Evolutionary conservation across 2,797 vertebrate species (phyloP), one percentile per base, ranked within the genome.

Genomic region (Enteromius radiatus): DNA sequence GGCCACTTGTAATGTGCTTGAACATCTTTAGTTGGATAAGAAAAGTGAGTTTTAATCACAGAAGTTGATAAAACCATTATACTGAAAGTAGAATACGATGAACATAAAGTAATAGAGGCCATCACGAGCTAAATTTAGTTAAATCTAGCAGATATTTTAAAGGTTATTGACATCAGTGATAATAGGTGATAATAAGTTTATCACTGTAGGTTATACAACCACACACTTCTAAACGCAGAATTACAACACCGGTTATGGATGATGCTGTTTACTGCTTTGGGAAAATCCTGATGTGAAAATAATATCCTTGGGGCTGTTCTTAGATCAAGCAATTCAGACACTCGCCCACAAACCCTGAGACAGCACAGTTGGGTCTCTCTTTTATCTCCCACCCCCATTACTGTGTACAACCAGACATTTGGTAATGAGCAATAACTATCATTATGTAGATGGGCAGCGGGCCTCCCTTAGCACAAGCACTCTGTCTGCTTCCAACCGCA

Each of bases 211-310:
- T 52, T 52, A 23, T 54, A 78, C 21, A 65, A n/a, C 67, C 52
- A 65, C 61, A 54, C 23, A 73, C 54, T 17, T 59, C 43, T 10
- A 38, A 23, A 71, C 0, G 1, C 31, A 38, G 10, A 54, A 74
- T 3, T 73, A 71, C 4, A 69, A 79, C 23, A 74, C 65, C 38
- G 56, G 19, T 59, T 68, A 47, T n/a, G 28, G 10, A 26, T 56
- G 7, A 63, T 47, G 56, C n/a, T 31, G 17, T 6, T 76, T 49
- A 38, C 38, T 75, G 33, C 12, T 21, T 31, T 70, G 63, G 71
- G 71, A 26, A 75, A 36, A 81, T 41, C 19, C 52, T 54, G 36
- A 76, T 59, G 71, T 63, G 67, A 69, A 69, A 56, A 67, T 45
- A 43, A 76, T 45, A 28, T 77, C 47, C 45, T 68, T 63, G 56